Percentiles rank a stretch among this genome's conserved stretches.
Conservation (phyloP, 2,113 vertebrate species). For the Chaetodon trifascialis region DNA sequence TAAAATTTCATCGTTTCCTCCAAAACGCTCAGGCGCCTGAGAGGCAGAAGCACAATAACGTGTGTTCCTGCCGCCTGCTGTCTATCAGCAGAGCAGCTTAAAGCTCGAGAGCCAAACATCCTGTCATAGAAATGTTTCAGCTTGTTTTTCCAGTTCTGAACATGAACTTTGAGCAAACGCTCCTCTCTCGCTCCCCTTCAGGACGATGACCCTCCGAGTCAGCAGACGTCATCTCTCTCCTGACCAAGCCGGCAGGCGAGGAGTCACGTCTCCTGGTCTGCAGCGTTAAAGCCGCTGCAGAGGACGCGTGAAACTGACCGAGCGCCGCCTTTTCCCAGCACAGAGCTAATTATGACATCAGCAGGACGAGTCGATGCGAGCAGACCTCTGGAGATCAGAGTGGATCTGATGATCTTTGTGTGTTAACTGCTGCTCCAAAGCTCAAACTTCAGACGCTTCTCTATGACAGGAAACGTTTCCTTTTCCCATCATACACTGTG, state of each 20-base stretch:
- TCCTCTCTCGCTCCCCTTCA: background rate
- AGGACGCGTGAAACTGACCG: conserved; percentile 43
- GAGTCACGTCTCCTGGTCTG: conserved; percentile 52
- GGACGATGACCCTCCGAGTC: conserved; percentile 52
- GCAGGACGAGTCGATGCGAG: conserved; percentile 15
- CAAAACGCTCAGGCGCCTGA: background rate
- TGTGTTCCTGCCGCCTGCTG: conserved; percentile 15
- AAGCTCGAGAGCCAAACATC: background rate
- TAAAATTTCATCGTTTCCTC: conserved; percentile 58
- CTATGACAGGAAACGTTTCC: background rate
- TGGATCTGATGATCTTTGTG: background rate
- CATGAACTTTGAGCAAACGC: background rate
- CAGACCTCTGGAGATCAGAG: conserved; percentile 10
- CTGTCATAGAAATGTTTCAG: background rate
- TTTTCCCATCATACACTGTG: background rate
- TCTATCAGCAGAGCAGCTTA: background rate
- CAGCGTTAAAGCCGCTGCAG: conserved; percentile 44
- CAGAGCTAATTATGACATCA: conserved; percentile 22
- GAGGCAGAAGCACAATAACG: conserved; percentile 14
- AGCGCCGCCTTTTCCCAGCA: conserved; percentile 37
- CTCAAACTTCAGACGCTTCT: background rate
- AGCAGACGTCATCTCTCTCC: conserved; percentile 55
- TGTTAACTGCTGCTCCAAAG: background rate
- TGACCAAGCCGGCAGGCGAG: conserved; percentile 19
- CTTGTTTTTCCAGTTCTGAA: background rate